Evolutionary conservation across 2,797 vertebrate genomes (phyloP).

Genomic region (Catamblyrhynchus diadema): DNA sequence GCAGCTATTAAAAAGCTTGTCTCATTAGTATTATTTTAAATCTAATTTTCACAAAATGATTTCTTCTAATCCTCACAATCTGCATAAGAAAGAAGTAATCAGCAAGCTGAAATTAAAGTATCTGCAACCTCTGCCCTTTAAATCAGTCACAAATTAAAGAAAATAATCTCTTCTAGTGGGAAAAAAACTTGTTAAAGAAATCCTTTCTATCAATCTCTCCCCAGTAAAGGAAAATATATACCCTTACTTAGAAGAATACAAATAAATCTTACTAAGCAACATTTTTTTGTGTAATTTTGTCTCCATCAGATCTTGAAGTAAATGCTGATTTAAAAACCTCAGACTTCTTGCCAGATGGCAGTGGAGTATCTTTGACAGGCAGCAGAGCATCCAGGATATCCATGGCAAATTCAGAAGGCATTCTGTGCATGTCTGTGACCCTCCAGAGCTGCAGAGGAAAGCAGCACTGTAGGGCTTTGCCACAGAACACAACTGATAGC

Average conservation of each 20-base stretch:
- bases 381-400: not conserved
- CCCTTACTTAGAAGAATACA: not conserved
- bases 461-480: not conserved
- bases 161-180: not conserved
- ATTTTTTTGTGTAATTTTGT: not conserved
- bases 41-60: slow-evolving; percentile 57
- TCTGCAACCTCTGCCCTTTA: slow-evolving; percentile 41
- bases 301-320: not conserved
- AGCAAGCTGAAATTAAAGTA: slow-evolving; percentile 63
- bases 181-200: not conserved
- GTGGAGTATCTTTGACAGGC: not conserved
- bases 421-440: not conserved
- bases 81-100: slow-evolving; percentile 51
- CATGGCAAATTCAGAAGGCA: not conserved
- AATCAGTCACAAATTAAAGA: slow-evolving; percentile 45
- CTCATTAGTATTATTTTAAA: slow-evolving; percentile 46
- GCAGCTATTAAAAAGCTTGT: slow-evolving; percentile 9
- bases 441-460: not conserved
- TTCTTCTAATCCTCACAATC: slow-evolving; percentile 47
- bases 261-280: not conserved
- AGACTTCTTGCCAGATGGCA: not conserved
- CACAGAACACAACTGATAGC: not conserved
- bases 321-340: not conserved
- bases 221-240: not conserved
- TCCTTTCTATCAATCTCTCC: not conserved